phyloP scores from a whole-genome alignment of 53 echinoderm and acorn worm species.

The Mesocentrotus franciscanus region DNA sequence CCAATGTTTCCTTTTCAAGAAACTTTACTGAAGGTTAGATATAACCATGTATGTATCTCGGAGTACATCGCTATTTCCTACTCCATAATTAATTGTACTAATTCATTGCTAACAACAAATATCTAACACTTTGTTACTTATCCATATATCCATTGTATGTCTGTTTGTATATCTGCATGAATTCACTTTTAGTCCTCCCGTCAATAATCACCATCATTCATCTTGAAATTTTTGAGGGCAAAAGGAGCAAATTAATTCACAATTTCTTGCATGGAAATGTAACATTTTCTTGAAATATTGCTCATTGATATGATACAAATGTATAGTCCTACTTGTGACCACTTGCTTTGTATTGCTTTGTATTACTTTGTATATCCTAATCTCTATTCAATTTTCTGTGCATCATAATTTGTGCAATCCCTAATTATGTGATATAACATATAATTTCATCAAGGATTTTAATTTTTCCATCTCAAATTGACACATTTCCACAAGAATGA shows the following conservation, averaged over 20 bases:
- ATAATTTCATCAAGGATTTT: too few species aligned
- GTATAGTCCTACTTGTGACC: not conserved
- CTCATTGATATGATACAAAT: not conserved
- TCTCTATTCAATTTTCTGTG: not conserved
- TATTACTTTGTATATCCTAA: not conserved
- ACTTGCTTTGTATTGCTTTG: not conserved
- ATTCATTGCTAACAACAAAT: not conserved
- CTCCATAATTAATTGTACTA: not conserved
- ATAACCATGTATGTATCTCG: not conserved
- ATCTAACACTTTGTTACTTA: not conserved
- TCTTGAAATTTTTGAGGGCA: not conserved
- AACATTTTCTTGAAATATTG: not conserved
- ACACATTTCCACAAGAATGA: too few species aligned
- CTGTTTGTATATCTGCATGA: not conserved
- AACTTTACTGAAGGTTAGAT: not conserved
- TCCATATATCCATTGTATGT: conserved; percentile 2
- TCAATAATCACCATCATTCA: not conserved
- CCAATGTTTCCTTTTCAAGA: not conserved
- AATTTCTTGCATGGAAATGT: not conserved
- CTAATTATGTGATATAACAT: too few species aligned
- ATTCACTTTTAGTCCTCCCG: not conserved
- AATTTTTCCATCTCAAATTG: too few species aligned
- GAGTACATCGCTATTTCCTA: not conserved
- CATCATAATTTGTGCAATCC: not conserved
- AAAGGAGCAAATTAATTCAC: not conserved